Evolutionary conservation across 2,888 invertebrate species (phyloP).

Genomic region (Ischnus inquisitorius): DNA sequence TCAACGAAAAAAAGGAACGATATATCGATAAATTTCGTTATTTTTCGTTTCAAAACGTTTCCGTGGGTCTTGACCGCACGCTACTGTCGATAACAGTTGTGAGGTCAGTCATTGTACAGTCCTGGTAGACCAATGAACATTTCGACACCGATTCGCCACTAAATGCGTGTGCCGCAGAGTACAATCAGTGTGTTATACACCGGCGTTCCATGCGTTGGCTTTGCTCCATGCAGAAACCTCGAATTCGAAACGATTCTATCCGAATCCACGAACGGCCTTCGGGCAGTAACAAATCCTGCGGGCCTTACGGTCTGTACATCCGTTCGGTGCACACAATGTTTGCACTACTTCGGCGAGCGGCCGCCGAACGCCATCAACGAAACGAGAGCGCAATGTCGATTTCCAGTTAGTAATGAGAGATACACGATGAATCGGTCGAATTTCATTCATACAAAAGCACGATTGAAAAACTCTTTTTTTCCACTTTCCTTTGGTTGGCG

Average conservation of each 20-base stretch:
- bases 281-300: background rate
- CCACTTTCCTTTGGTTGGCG: background rate
- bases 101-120: background rate
- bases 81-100: conserved; percentile 11
- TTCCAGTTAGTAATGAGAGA: background rate
- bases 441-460: background rate
- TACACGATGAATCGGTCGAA: background rate
- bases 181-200: background rate
- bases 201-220: background rate
- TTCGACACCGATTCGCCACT: background rate
- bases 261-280: background rate
- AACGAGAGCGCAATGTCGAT: background rate
- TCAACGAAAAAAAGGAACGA: background rate
- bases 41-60: background rate
- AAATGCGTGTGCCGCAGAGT: background rate
- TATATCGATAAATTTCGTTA: background rate
- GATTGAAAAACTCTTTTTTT: background rate
- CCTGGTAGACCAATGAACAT: background rate
- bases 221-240: background rate
- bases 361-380: too few species aligned
- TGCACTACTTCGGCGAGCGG: too few species aligned
- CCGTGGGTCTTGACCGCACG: background rate
- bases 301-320: background rate
- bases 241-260: background rate
- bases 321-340: too few species aligned